Percentiles rank a stretch among this genome's conserved stretches.
These are phyloP conservation scores for Protobothrops mucrosquamatus DNA, from an alignment of 2,113 vertebrate genomes.

Conservation along the genomic window DNA sequence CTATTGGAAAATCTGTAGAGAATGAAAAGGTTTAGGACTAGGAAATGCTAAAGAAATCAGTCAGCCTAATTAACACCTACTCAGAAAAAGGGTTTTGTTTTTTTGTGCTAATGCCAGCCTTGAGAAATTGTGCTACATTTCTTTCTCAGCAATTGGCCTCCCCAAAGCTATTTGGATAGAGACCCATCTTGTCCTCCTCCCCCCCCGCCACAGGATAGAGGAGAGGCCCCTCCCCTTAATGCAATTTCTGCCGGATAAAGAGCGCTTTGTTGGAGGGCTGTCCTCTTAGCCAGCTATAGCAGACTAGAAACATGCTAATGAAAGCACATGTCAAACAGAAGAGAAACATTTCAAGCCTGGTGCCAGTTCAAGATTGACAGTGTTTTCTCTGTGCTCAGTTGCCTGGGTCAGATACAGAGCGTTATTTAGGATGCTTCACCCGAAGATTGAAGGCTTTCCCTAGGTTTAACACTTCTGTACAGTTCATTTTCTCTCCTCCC, in stretches of 20 bases:
- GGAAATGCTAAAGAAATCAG: not conserved
- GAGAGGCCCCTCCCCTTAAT: not conserved
- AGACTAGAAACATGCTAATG: conserved; percentile 14
- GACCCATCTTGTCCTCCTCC: not conserved
- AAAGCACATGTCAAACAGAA: conserved; percentile 15
- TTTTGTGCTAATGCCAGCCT: not conserved
- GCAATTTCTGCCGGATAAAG: conserved; percentile 15
- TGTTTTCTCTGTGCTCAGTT: conserved; percentile 15
- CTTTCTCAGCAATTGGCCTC: not conserved
- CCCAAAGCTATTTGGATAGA: not conserved
- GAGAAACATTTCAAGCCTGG: not conserved
- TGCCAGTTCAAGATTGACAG: conserved; percentile 12
- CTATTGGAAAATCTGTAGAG: not conserved
- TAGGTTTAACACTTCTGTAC: not conserved
- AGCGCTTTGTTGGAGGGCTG: not conserved
- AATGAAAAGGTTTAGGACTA: not conserved
- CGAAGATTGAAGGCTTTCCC: not conserved
- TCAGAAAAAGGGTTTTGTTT: not conserved
- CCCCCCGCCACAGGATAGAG: not conserved
- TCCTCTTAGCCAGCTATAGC: not conserved
- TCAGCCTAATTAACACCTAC: not conserved
- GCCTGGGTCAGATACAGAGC: not conserved
- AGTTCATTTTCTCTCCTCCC: not conserved
- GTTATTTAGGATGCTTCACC: not conserved
- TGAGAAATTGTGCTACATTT: not conserved